A percentile compares a stretch with the other conserved stretches of the same genome.
Evolutionary conservation across 2,113 vertebrate species (phyloP).

Genomic region (Solea senegalensis): DNA sequence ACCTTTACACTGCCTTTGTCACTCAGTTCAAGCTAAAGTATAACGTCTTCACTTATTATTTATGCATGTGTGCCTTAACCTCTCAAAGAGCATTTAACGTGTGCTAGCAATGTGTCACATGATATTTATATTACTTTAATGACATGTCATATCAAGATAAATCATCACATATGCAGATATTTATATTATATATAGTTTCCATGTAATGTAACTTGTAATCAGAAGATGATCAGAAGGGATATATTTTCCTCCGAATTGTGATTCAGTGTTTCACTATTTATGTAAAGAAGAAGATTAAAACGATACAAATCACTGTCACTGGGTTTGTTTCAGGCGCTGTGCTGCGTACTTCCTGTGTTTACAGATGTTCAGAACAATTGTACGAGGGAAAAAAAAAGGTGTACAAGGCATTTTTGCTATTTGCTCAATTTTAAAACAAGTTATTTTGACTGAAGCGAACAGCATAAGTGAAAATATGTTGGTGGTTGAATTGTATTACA

Average conservation of each 20-base stretch:
- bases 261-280: background rate
- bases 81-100: background rate
- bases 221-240: background rate
- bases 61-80: slow-evolving; percentile 51
- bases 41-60: too few relatives aligned
- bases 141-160: background rate
- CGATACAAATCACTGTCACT: background rate
- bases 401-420: too few relatives aligned
- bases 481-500: too few relatives aligned
- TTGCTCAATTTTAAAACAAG: too few relatives aligned
- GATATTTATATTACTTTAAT: background rate
- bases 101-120: background rate
- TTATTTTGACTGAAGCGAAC: too few relatives aligned
- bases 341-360: too few relatives aligned
- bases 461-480: too few relatives aligned
- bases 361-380: too few relatives aligned
- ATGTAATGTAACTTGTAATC: background rate
- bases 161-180: background rate
- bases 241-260: background rate
- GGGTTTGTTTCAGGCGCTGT: background rate
- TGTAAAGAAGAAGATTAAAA: slow-evolving; percentile 32
- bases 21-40: background rate
- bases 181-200: background rate
- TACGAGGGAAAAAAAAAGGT: too few relatives aligned
- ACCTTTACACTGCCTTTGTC: background rate